Evolutionary conservation across 2,113 vertebrate species (phyloP), one percentile per base, ranked within the genome.

Genomic region (Bujurquina vittata): DNA sequence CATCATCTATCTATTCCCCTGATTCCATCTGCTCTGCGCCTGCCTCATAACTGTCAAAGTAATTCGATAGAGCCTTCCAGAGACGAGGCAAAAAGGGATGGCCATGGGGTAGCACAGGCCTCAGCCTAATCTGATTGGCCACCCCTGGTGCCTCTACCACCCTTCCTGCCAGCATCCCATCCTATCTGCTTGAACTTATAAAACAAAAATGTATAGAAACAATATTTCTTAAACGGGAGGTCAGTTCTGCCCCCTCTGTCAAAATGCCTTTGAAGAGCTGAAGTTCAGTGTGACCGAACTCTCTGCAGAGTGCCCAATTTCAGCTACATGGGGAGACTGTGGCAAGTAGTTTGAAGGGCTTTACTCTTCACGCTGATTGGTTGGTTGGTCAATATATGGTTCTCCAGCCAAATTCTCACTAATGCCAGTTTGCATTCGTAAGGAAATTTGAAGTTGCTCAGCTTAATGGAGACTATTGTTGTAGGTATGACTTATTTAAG

Each of bases 1-100:
- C 67, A 59, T 61, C 49, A 20, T 69, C 20, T 57, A 22, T 83
- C 63, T 74, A 22, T 75, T 77, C 63, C 29, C 63, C 58, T 61
- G 56, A 55, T 77, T 63, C 40, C 67, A 59, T 75, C 79, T 82
- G 77, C 79, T 62, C 59, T 54, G 52, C 7, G 26, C 18, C 84
- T 65, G 46, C 65, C 57, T 65, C 37, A 7, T 80, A 46, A 67
- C 58, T 62, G 59, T 89, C 65, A 83, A 52, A 86, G 73, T 81
- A 62, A 84, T 83, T 77, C 77, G 78, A 79, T 37, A 59, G 69
- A 86, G 62, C 52, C 22, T 35, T 80, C 29, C 20, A 56, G 61
- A 73, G 81, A 23, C 2, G 2, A 40, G 33, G 59, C 73, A 26
- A 29, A 46, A 29, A 31, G 65, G 57, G n/a, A 37, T 72, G 67